Conservation (phyloP, 2,888 invertebrate genomes). For the Diaprepes abbreviatus region DNA sequence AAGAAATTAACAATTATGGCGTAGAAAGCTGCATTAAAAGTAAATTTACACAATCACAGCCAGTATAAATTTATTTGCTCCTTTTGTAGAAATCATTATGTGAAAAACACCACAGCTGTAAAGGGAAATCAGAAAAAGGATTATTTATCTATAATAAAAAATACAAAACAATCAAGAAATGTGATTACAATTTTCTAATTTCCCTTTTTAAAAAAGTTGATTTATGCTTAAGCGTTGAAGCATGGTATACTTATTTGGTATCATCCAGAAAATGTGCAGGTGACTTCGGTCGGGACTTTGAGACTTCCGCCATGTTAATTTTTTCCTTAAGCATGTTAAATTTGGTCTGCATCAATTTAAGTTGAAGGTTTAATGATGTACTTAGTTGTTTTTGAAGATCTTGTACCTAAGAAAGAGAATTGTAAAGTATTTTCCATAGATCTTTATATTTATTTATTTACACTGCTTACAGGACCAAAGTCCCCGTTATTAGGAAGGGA, state of each 20-base stretch:
- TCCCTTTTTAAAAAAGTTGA: conserved; percentile 13
- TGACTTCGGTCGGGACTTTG: conserved; percentile 1
- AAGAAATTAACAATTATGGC: too few species aligned
- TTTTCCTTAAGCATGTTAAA: conserved; percentile 81
- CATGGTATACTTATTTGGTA: conserved; percentile 40
- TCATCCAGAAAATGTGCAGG: conserved; percentile 28
- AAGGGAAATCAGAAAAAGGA: neutral
- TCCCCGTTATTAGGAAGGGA: too few species aligned
- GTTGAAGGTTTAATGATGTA: conserved; percentile 79
- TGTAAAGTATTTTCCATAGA: too few species aligned
- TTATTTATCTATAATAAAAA: neutral
- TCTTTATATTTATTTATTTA: too few species aligned
- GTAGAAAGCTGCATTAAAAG: too few species aligned
- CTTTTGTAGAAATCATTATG: too few species aligned
- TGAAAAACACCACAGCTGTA: neutral
- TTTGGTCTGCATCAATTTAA: conserved; percentile 80
- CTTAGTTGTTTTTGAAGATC: conserved; percentile 85
- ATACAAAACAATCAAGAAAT: neutral
- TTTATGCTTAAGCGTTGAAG: conserved; percentile 16
- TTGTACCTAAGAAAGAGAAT: too few species aligned
- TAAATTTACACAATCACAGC: too few species aligned
- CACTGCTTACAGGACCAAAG: too few species aligned
- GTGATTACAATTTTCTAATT: neutral
- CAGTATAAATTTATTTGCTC: too few species aligned
- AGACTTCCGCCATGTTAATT: conserved; percentile 39